Evolutionary conservation across 2,797 vertebrate species (phyloP).

Genomic region (Prunella strophiata): DNA sequence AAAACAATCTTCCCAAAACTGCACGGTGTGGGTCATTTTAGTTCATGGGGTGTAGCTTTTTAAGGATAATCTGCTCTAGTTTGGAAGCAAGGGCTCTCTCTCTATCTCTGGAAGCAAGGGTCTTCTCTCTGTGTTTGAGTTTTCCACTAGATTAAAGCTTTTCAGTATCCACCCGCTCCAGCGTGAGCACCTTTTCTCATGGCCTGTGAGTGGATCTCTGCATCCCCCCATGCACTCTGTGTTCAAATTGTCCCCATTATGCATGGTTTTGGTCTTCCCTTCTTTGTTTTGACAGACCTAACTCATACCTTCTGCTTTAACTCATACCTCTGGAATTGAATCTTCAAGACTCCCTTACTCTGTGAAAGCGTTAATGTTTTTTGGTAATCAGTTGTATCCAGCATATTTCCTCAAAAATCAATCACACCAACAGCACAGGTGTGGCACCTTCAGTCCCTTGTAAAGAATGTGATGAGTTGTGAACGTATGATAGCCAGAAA

Average conservation of each 20-base stretch:
- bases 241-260: neutral
- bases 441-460: neutral
- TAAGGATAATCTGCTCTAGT: neutral
- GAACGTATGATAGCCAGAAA: neutral
- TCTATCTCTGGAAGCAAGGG: neutral
- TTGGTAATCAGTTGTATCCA: neutral
- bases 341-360: neutral
- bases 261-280: neutral
- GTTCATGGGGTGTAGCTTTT: neutral
- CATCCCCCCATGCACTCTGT: neutral
- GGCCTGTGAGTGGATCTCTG: neutral
- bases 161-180: neutral
- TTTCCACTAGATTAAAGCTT: neutral
- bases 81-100: neutral
- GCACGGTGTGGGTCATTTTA: neutral
- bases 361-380: neutral
- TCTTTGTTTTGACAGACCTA: neutral
- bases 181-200: fast-evolving
- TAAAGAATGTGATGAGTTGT: neutral
- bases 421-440: neutral
- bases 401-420: neutral
- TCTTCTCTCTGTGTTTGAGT: neutral
- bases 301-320: neutral
- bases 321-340: neutral
- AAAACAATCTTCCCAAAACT: neutral